phyloP scores from a whole-genome alignment of 2,113 vertebrate genomes.

The Tupaia chinensis region DNA sequence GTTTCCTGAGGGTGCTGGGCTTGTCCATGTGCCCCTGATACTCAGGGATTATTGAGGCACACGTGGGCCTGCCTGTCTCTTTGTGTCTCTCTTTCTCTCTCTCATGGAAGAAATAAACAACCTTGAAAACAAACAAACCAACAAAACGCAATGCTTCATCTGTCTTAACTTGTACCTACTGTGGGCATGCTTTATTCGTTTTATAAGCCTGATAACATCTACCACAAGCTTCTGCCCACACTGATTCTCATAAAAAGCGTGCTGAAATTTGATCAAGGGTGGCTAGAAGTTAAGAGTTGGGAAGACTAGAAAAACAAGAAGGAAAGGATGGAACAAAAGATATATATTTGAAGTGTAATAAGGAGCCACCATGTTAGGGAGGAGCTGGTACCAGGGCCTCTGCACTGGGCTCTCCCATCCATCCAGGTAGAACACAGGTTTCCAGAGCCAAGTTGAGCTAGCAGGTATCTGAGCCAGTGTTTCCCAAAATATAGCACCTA shows the following conservation, averaged over 20 bases:
- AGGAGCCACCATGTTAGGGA: not conserved
- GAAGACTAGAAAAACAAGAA: slow-evolving; percentile 42
- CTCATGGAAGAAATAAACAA: no score
- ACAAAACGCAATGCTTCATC: slow-evolving; percentile 2
- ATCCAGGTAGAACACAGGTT: not conserved
- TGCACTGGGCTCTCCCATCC: not conserved
- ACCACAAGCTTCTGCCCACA: slow-evolving; percentile 63
- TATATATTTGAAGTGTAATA: slow-evolving; percentile 16
- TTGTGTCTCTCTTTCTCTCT: no score
- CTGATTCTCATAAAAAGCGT: slow-evolving; percentile 35
- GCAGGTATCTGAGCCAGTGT: not conserved
- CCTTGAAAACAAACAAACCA: no score
- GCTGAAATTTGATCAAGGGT: slow-evolving; percentile 61
- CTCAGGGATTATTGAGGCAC: no score
- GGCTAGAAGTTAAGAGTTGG: slow-evolving; percentile 36
- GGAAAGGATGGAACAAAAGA: not conserved
- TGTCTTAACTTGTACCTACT: slow-evolving; percentile 47
- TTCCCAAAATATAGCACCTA: not conserved
- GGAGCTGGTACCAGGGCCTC: not conserved
- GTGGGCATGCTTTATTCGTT: slow-evolving; percentile 58
- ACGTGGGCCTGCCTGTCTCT: no score
- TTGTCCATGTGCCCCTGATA: no score
- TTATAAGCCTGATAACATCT: slow-evolving; percentile 64
- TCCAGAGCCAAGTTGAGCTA: not conserved
- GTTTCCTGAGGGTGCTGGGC: no score